Percentiles rank a stretch among this genome's conserved stretches.
phyloP scores from a whole-genome alignment of 2,113 vertebrate genomes.

The Tympanuchus pallidicinctus region DNA sequence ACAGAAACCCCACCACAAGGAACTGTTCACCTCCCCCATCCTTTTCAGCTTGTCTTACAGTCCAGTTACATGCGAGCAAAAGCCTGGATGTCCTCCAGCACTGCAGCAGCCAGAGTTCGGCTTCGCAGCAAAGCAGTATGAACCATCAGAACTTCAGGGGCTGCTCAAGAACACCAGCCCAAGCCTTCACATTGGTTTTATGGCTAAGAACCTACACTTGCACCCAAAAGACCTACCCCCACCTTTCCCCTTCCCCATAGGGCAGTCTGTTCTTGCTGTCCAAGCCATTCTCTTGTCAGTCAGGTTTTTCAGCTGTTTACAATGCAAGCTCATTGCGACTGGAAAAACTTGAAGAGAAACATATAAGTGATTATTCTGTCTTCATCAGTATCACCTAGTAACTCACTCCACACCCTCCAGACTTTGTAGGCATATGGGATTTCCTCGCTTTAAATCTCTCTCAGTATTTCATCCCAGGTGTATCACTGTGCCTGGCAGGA shows the following conservation, averaged over 20 bases:
- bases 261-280: slow-evolving; percentile 50
- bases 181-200: not conserved
- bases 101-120: not conserved
- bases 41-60: slow-evolving; percentile 26
- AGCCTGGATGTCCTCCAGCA: slow-evolving; percentile 3
- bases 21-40: not conserved
- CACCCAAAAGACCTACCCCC: not conserved
- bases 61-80: not conserved
- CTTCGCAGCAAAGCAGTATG: not conserved
- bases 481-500: slow-evolving; percentile 6
- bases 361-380: slow-evolving; percentile 39
- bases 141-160: slow-evolving; percentile 15
- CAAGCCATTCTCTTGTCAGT: slow-evolving; percentile 70
- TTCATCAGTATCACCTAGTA: not conserved
- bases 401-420: slow-evolving; percentile 4
- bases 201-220: not conserved
- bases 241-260: not conserved
- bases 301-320: slow-evolving; percentile 72
- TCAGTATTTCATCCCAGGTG: not conserved
- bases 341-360: slow-evolving; percentile 77
- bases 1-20: not conserved
- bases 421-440: slow-evolving; percentile 7
- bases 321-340: slow-evolving; percentile 72
- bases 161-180: not conserved
- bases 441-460: not conserved